Evolutionary conservation across 2,888 invertebrate genomes (phyloP), one percentile per base, ranked within the genome.

Genomic region (Caenorhabditis virilis): DNA sequence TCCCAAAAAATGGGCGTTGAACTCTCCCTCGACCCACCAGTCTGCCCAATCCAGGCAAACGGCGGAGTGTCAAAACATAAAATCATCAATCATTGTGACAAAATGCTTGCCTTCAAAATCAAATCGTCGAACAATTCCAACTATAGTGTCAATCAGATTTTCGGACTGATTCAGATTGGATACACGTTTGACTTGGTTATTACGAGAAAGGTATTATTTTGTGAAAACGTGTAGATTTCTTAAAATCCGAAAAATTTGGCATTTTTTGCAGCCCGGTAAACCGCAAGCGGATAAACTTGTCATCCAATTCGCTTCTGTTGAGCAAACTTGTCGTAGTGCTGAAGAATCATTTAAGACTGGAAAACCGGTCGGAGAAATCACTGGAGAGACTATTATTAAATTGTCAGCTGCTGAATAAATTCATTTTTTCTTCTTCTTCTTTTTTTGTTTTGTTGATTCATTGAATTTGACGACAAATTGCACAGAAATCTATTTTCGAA

Each of bases 71-170:
- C 61, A 51, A 71, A 71, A 42, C 75, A 75, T 59, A 66, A 69
- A 65, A 62, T 77, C 36, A 63, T 70, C 65, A 77, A 77, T 52
- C 74, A 74, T 46, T 45, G 54, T 47, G 70, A 66, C 33, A 56
- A 48, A 11, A 52, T 52, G 45, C 53, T 77, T 38, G 77, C 77
- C 22, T 77, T 60, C 64, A 78, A 74, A 69, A 54, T 76, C 47
- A 68, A 65, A 36, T 74, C 64, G 18, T 69, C 74, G 39, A 73
- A 74, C 70, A 77, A 77, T 54, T 77, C 76, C 35, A 73, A 76
- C 61, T 70, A 70, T 57, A 60, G 60, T 35, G 70, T 70, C 38
- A 67, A 63, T 50, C 33, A 33, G 0, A 56, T 52, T 41, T 58
- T 49, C 35, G 69, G 64, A 4, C 36, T 71, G 4, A 64, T 71